Evolutionary conservation across 1,140 invertebrate species (phyloP), one percentile per base, ranked within the genome.

Genomic region (Drosophila azteca): DNA sequence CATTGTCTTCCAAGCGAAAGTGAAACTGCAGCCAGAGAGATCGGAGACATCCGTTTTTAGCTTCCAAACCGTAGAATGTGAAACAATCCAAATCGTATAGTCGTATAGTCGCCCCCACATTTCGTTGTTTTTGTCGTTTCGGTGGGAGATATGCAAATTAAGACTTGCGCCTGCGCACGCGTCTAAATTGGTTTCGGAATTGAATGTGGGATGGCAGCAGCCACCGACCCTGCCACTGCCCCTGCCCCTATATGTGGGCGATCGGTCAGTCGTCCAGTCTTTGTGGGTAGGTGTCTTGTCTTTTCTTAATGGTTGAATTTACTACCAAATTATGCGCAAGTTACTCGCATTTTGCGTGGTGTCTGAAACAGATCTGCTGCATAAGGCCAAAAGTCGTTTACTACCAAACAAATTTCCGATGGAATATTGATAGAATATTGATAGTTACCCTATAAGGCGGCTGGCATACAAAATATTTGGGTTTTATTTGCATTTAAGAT

Each of bases 141-240:
- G 8, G 2, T 31, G 31, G 31, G 11, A n/a, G 35, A n/a, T 67
- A 69, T 69, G 64, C 35, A 69, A 69, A 68, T 68, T 44, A 49
- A 57, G 52, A 39, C 63, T 54, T 68, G 65, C 65, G 65, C 65
- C 65, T 68, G 65, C 65, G 65, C 65, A 68, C 65, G 43, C 63
- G 64, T 69, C 66, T 57, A 39, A 68, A 66, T 52, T 66, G 61
- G 29, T 49, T 49, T 13, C 65, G 49, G 49, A 66, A 55, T 68
- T 48, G 51, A 24, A 29, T 13, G 65, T 69, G 64, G 66, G 66
- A 48, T 31, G 24, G 9, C 46, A 67, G 31, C 50, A 44, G 9
- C 48, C 64, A 24, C 64, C 45, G 9, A 41, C 64, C 31, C 64
- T 26, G 24, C 24, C 24, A 0, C 55, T 68, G 44, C 50, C 64